Base-by-base conservation (phyloP, 2,888 invertebrate genomes). In the Phasia obesa region DNA sequence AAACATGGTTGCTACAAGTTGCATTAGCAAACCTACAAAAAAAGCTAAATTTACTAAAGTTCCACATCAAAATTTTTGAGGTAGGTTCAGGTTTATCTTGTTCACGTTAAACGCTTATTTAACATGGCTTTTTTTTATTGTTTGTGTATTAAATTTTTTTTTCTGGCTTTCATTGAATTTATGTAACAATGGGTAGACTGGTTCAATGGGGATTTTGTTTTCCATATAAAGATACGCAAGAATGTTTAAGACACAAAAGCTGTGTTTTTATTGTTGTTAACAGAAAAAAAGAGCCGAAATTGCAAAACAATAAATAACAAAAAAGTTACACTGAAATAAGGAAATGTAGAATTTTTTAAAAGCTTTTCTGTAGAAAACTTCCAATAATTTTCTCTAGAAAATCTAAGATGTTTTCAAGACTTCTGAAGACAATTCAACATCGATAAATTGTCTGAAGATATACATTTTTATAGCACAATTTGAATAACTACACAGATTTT, bases 191-290 rank as follows among this genome's bases (percentile, higher is more conserved):
- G 70, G 78, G 47, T 47, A 42, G 78, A 53, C 59, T 59, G 74
- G 44, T 71, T 83, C 78, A 83, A 75, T 83, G 70, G 83, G 83
- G 75, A 83, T 71, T 83, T 75, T 64, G 51, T 59, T 60, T 77
- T 53, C 51, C 78, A 79, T 79, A 83, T 65, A 75, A 67, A 79
- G 78, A 42, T 51, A 42, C 21, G 60, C 15, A 62, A 75, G 78
- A 83, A 79, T 71, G 57, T 73, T 60, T 19, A 44, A 31, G 53
- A 31, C 21, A 55, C 25, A 27, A 71, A 57, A 74, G 38, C n/a
- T 31, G 25, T 67, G 7, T 42, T 19, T 55, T 69, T 53, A 23
- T 25, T 69, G 42, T 62, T 62, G 42, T 62, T 62, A 27, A n/a
- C 53, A 73, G 13, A 25, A 25, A 42, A 57, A 25, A 31, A 17